Base-by-base conservation (phyloP, 2,113 vertebrate genomes). In the Takifugu bimaculatus region DNA sequence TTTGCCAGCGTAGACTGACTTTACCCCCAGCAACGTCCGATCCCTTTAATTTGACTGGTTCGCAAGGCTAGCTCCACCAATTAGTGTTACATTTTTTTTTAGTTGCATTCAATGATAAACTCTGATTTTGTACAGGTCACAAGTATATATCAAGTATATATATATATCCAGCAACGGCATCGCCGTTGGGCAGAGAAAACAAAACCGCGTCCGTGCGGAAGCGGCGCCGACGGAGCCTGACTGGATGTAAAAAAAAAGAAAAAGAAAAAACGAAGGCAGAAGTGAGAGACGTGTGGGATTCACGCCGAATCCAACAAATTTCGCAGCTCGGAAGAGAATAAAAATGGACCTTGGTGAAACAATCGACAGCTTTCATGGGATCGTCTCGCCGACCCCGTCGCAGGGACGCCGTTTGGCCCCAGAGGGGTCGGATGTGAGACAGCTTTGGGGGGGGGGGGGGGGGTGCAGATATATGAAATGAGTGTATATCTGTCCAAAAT, bases 111-210 rank as follows among this genome's bases (percentile, higher is more conserved):
- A 49, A 69, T 68, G 55, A 29, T 75, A 75, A 72, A 47, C 62
- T 53, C 48, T 68, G 71, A 76, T 79, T 86, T 77, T 87, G 85
- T 88, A 86, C 67, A 88, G 87, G 80, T 76, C 77, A 80, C 75
- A 68, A 71, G 69, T 63, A 77, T 77, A 75, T 67, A 77, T 70
- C 78, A 67, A 75, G 65, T 82, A 82, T 48, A 48, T 43, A 43
- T 43, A 43, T 45, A 45, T 48, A 48, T 48, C 14, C 13, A 48
- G 13, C 13, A 15, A 48, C 45, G n/a, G 12, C 15, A 48, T 48
- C 13, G 45, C n/a, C 15, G 78, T 75, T 82, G 61, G 79, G 82
- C 73, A 74, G 74, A 81, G 65, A 74, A 55, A 60, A 79, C 56
- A 60, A 71, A 79, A 75, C 65, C 53, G 65, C 63, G 43, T 64